Conservation (phyloP, 37 sponge, comb jelly and placozoan genomes). For the Ianthella basta region DNA sequence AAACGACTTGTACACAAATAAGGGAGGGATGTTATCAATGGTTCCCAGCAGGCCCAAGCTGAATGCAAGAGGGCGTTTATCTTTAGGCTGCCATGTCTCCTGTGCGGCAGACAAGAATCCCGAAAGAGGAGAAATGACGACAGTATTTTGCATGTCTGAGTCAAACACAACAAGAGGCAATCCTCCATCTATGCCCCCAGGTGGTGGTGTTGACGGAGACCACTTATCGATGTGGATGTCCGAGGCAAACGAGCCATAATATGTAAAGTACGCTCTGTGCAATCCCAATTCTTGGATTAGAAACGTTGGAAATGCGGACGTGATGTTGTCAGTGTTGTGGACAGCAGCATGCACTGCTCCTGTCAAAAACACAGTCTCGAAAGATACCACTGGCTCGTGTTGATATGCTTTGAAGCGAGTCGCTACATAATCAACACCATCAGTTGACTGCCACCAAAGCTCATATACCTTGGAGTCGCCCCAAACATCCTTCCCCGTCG, state of each 20-base stretch:
- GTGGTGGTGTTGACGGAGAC: neutral
- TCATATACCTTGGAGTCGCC: neutral
- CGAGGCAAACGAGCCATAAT: neutral
- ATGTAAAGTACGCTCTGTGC: slow-evolving; percentile 28
- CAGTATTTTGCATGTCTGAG: slow-evolving; percentile 36
- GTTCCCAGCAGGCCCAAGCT: slow-evolving; percentile 52
- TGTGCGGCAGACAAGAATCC: slow-evolving; percentile 37
- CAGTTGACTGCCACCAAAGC: slow-evolving; percentile 20
- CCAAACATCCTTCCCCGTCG: slow-evolving; percentile 37
- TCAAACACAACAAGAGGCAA: slow-evolving; percentile 40
- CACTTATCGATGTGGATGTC: slow-evolving; percentile 19
- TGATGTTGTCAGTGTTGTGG: neutral
- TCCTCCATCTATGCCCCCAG: slow-evolving; percentile 27
- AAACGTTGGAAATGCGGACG: slow-evolving; percentile 30
- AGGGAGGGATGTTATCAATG: slow-evolving; percentile 29
- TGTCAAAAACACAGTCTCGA: slow-evolving; percentile 2
- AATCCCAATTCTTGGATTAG: slow-evolving; percentile 33
- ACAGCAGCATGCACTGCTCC: slow-evolving; percentile 21
- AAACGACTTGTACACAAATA: slow-evolving; percentile 21
- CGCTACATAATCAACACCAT: neutral
- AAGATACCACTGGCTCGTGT: slow-evolving; percentile 14
- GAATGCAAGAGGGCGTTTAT: neutral
- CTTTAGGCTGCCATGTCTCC: slow-evolving; percentile 9
- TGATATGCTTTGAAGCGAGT: slow-evolving; percentile 33
- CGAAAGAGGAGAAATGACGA: slow-evolving; percentile 36